Evolutionary conservation across 2,113 vertebrate genomes (phyloP), one percentile per base, ranked within the genome.

Genomic region (Mustela lutreola): DNA sequence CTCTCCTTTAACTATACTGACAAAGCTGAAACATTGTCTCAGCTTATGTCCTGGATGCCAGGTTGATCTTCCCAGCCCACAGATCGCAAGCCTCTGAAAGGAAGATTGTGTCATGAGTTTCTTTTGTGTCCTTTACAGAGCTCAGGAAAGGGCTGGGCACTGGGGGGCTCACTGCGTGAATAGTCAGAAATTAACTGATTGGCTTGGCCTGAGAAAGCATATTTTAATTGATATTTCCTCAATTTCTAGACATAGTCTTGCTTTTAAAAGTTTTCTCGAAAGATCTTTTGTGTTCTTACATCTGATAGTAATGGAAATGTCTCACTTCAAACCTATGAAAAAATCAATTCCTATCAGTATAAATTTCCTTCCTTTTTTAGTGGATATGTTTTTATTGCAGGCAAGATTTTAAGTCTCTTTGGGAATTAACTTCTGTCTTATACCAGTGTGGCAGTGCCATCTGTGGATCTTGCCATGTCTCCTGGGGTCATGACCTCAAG

Each of bases 261-360:
- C 33, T 92, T 94, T 89, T 12, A 24, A 62, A 92, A 70, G 53
- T 42, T 3, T 79, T 28, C 67, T 90, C 8, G 24, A 65, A 71
- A 58, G 71, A 89, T 48, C 42, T 92, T 11, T 50, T 75, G 45
- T 89, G 88, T 63, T 94, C 71, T 80, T 85, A 50, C 0, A 79
- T 88, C 50, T 88, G n/a, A 53, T 94, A 53, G 26, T 94, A 78
- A 94, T 95, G 79, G 95, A 96, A 93, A 90, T 79, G 65, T 71
- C n/a, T 89, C 26, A 79, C 19, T 15, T 90, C 22, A 96, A 78
- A n/a, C 80, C 58, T 85, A 58, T 92, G 65, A 88, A 96, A 82
- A 79, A 82, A 80, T 87, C 67, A 83, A 94, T 81, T 92, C 21
- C 60, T 79, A 84, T 79, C 15, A 73, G 6, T 26, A 42, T 73